Conservation (phyloP, 2,888 invertebrate genomes). For the Flexamia atlantica region DNA sequence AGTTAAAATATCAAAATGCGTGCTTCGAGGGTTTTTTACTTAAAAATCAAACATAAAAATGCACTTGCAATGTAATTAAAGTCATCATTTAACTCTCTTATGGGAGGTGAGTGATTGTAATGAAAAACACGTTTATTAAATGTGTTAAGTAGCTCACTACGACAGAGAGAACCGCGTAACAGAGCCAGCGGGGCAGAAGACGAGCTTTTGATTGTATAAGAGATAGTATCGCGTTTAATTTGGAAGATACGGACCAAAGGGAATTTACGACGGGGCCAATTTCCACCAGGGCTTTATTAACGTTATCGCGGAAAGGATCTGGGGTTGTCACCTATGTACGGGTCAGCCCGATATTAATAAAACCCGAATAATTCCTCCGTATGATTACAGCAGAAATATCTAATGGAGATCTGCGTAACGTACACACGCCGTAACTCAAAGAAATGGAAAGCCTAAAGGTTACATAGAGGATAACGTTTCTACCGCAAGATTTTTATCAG, state of each 20-base stretch:
- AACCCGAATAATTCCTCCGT: conserved; percentile 10
- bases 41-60: no score
- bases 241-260: conserved; percentile 31
- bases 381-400: conserved; percentile 41
- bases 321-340: conserved; percentile 8
- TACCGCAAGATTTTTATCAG: conserved; percentile 22
- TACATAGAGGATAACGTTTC: neutral
- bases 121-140: no score
- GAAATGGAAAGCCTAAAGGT: conserved; percentile 39
- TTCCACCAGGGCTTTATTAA: conserved; percentile 25
- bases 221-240: conserved; percentile 41
- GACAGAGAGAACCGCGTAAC: conserved; percentile 1
- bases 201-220: conserved; percentile 38
- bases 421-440: conserved; percentile 5
- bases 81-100: no score
- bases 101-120: no score
- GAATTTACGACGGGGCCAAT: conserved; percentile 35
- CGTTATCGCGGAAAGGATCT: neutral
- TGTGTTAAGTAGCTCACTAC: neutral
- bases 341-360: conserved; percentile 18
- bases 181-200: conserved; percentile 27
- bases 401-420: conserved; percentile 34
- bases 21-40: no score
- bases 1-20: no score
- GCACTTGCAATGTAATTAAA: no score